Conservation (phyloP, 2,888 invertebrate species). For the Thymelicus acteon region DNA sequence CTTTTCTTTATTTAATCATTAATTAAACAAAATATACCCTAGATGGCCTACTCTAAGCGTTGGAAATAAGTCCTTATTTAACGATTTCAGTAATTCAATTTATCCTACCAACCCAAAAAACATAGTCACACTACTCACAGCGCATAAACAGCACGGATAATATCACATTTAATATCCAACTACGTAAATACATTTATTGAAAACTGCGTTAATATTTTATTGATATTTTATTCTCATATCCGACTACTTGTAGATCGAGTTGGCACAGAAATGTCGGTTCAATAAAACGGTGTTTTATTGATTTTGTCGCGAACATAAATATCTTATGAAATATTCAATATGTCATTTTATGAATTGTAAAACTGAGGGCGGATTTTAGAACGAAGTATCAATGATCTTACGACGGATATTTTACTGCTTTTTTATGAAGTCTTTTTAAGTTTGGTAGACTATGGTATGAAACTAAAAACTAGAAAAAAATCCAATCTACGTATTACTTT, state of each 20-base stretch:
- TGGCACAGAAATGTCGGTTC: constrained; percentile 29
- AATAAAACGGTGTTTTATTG: constrained; percentile 30
- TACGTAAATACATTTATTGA: constrained; percentile 45
- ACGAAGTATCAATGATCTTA: background rate
- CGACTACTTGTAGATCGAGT: constrained; percentile 35
- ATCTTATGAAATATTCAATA: constrained; percentile 24
- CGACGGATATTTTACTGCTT: too few relatives aligned
- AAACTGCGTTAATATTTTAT: constrained; percentile 46
- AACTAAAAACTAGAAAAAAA: too few relatives aligned
- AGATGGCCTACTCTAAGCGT: too few relatives aligned
- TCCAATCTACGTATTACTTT: too few relatives aligned
- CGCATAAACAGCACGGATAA: constrained; percentile 16
- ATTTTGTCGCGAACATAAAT: constrained; percentile 23
- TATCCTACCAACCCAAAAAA: too few relatives aligned
- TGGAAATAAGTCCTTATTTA: too few relatives aligned
- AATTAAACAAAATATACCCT: too few relatives aligned
- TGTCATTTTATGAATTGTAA: constrained; percentile 13
- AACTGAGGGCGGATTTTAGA: background rate
- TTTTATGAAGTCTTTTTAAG: too few relatives aligned
- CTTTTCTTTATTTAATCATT: too few relatives aligned
- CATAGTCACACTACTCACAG: constrained; percentile 2
- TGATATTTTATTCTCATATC: constrained; percentile 43
- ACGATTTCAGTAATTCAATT: too few relatives aligned
- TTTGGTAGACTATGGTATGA: too few relatives aligned
- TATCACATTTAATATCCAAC: constrained; percentile 35